Evolutionary conservation across 2,888 invertebrate genomes (phyloP), one percentile per base, ranked within the genome.

Genomic region (Rhagonycha lutea): DNA sequence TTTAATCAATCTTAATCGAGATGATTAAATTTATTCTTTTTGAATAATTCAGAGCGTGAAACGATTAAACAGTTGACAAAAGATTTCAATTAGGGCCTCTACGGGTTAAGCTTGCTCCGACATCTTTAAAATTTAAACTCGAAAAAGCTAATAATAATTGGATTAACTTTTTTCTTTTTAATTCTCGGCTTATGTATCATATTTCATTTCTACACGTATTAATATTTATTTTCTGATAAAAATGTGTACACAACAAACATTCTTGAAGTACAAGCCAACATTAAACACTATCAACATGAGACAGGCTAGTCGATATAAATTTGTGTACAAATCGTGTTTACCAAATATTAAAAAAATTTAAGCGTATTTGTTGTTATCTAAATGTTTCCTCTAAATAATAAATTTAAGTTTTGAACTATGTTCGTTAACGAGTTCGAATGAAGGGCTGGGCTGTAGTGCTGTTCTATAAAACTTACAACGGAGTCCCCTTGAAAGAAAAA

Each of bases 1-100:
- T 71, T 65, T 61, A 71, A 75, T 75, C 71, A 67, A 67, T 65
- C 67, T 74, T 70, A 67, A 62, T 62, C 28, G 61, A 68, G 47
- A n/a, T 71, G 75, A 71, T 71, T 75, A 75, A 75, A 75, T 73
- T 73, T 68, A 73, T 63, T 69, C 75, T 62, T 26, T n/a, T 71
- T 75, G 75, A 75, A 75, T 75, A 61, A 75, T 75, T 75, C 75
- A 75, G 26, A 71, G 47, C 47, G 47, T 47, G n/a, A 47, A 47
- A 29, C 70, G 61, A 65, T 74, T 74, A 74, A 74, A 72, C 68
- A 68, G 72, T 72, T 72, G 72, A 72, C 72, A 72, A 72, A 72
- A 72, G 72, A 68, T 61, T 61, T 60, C 68, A 68, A 72, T 68
- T 61, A 67, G 32, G 61, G 14, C 72, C 28, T 28, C n/a, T 26